Evolutionary conservation across 2,888 invertebrate genomes (phyloP).

Genomic region (Heliconius cydno): DNA sequence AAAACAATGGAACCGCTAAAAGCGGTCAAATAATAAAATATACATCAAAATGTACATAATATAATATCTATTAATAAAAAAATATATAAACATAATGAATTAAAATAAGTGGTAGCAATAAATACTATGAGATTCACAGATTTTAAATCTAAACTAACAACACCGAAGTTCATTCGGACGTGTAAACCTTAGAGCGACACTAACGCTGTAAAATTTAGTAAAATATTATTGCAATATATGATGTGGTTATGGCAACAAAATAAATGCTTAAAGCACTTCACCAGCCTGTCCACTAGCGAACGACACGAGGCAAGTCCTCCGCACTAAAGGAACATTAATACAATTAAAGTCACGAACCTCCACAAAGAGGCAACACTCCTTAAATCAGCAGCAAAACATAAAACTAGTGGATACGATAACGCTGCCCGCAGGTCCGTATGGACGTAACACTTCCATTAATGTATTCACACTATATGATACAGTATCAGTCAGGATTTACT

Average conservation of each 20-base stretch:
- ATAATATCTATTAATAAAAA: slow-evolving; percentile 79
- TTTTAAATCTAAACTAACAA: slow-evolving; percentile 82
- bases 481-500: slow-evolving; percentile 80
- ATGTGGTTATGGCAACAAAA: slow-evolving; percentile 84
- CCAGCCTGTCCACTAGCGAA: slow-evolving; percentile 78
- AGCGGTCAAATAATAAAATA: slow-evolving; percentile 82
- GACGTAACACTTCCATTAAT: slow-evolving; percentile 78
- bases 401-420: slow-evolving; percentile 82
- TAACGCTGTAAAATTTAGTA: slow-evolving; percentile 81
- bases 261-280: slow-evolving; percentile 84
- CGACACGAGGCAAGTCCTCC: slow-evolving; percentile 77
- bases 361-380: slow-evolving; percentile 67
- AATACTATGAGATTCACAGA: slow-evolving; percentile 84
- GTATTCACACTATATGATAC: slow-evolving; percentile 82
- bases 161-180: slow-evolving; percentile 78
- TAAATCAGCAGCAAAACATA: slow-evolving; percentile 77
- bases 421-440: slow-evolving; percentile 71
- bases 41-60: slow-evolving; percentile 84
- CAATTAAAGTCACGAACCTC: slow-evolving; percentile 73
- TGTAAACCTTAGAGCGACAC: slow-evolving; percentile 78
- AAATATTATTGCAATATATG: slow-evolving; percentile 83
- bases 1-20: slow-evolving; percentile 76
- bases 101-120: slow-evolving; percentile 82
- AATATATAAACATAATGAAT: slow-evolving; percentile 81
- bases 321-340: slow-evolving; percentile 81